Base-by-base conservation (phyloP, 2,113 vertebrate species). In the Petrocephalus zakoni region DNA sequence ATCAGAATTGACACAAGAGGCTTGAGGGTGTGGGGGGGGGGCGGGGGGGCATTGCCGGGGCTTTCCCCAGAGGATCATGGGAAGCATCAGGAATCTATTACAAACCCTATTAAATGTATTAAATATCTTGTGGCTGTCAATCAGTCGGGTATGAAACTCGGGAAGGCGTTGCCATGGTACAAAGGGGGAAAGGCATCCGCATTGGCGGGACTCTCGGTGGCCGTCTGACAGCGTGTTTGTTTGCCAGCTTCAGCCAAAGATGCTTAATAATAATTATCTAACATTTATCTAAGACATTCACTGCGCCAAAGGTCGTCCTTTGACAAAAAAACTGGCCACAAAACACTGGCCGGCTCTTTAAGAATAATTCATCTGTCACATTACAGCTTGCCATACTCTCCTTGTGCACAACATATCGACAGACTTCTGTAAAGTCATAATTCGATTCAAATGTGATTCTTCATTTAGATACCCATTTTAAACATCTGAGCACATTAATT, bases 81-180 rank as follows among this genome's bases (percentile, higher is more conserved):
- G 87, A 92, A 90, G 86, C 90, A 89, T 92, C 90, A 89, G 89
- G 72, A 92, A 92, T 92, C 90, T 92, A 92, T 92, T 93, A 92
- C 91, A 90, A 90, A 89, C 91, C 91, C 89, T 92, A 92, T 93
- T 92, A 92, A 92, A 92, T 89, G 84, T 91, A 92, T 93, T 92
- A 92, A 92, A 92, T 89, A 78, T 90, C 90, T 83, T 89, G 82
- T 75, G 90, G 82, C 92, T 92, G 92, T 92, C 92, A 93, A 90
- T 93, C 92, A 92, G 84, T 87, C 83, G 88, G 84, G 88, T 90
- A 90, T 92, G 90, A 92, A 89, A 92, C 83, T 46, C 68, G 42
- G 78, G 29, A 90, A 89, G 90, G 88, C 87, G 83, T 53, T 53
- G 75, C 64, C 56, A 86, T 42, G 83, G 84, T 72, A 88, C 78